Evolutionary conservation across 2,888 invertebrate species (phyloP).

Genomic region (Lithophane socia): DNA sequence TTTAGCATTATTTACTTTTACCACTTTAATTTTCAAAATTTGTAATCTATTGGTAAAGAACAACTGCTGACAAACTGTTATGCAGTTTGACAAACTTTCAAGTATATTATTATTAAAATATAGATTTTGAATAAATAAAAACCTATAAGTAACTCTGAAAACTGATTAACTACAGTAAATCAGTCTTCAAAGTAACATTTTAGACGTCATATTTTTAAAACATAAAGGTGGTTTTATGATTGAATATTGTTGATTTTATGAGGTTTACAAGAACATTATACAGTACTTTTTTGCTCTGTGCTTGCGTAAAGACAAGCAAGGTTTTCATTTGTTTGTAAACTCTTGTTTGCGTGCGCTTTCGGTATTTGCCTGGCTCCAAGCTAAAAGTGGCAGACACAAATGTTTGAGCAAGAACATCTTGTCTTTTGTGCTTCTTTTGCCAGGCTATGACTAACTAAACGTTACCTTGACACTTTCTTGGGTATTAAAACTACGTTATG

Average conservation of each 20-base stretch:
- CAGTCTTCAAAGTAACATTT: neutral
- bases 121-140: too few species aligned
- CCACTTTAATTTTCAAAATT: too few species aligned
- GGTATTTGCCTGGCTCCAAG: constrained; percentile 41
- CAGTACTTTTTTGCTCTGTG: neutral
- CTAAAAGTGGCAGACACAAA: constrained; percentile 52
- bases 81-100: too few species aligned
- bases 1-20: too few species aligned
- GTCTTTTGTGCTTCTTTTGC: constrained; percentile 15
- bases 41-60: too few species aligned
- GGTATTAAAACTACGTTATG: neutral
- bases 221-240: neutral
- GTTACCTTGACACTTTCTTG: neutral
- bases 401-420: constrained; percentile 42
- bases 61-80: too few species aligned
- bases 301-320: constrained; percentile 2
- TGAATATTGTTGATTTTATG: neutral
- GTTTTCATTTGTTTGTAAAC: constrained; percentile 40
- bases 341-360: constrained; percentile 45
- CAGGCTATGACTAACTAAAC: constrained; percentile 8
- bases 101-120: too few species aligned
- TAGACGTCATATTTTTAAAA: neutral
- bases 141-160: too few species aligned
- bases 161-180: neutral
- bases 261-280: neutral